phyloP scores from a whole-genome alignment of 2,113 vertebrate genomes.

The Etheostoma spectabile region DNA sequence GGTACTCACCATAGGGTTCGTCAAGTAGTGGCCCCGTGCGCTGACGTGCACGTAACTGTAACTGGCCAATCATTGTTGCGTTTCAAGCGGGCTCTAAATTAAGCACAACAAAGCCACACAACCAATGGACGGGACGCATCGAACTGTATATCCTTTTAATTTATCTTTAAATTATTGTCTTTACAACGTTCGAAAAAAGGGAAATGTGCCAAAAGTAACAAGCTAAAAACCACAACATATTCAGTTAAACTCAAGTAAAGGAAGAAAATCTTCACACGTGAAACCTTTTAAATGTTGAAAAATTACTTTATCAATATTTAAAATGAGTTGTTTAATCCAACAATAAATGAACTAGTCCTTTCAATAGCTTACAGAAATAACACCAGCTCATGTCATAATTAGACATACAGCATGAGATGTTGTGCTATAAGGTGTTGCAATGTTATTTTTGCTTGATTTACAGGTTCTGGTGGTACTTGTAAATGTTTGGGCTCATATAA shows the following conservation, averaged over 20 bases:
- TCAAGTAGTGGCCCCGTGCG: too few species aligned
- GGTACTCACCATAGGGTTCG: too few species aligned
- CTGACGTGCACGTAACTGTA: fast-evolving
- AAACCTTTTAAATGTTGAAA: not conserved
- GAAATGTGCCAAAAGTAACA: not conserved
- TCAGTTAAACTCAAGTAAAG: too few species aligned
- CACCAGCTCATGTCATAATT: not conserved
- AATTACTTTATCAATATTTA: too few species aligned
- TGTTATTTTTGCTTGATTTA: not conserved
- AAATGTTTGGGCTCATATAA: not conserved
- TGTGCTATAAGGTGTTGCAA: not conserved
- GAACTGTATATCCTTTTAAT: not conserved
- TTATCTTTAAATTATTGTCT: not conserved
- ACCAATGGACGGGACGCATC: too few species aligned
- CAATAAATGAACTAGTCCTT: too few species aligned
- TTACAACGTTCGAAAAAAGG: not conserved
- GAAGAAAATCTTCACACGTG: not conserved
- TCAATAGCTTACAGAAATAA: not conserved
- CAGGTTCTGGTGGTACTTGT: not conserved
- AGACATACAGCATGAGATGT: not conserved
- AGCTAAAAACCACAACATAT: too few species aligned
- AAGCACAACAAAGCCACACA: too few species aligned
- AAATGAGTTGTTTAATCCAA: not conserved
- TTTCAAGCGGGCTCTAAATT: too few species aligned
- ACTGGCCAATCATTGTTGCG: too few species aligned